These are phyloP conservation scores for Rhineura floridana DNA, from an alignment of 2,113 vertebrate species.

Conservation along the genomic window DNA sequence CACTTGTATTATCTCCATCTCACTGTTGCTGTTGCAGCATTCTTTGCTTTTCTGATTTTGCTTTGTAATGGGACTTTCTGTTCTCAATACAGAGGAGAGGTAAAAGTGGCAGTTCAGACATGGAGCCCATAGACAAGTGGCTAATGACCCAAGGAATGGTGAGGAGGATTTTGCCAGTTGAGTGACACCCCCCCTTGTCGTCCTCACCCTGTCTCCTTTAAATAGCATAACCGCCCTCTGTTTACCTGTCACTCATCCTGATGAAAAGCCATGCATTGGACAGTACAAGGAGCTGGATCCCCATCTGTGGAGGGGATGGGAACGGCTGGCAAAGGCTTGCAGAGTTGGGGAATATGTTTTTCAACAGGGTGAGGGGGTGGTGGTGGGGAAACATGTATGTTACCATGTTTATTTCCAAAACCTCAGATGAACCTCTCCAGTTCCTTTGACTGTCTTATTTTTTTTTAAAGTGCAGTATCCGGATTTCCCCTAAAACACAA, in stretches of 20 bases:
- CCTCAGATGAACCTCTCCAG: constrained; percentile 36
- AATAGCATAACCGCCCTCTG: constrained; percentile 62
- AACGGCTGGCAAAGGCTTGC: background rate
- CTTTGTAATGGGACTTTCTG: constrained; percentile 76
- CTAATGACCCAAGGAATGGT: constrained; percentile 99
- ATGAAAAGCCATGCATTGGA: constrained; percentile 66
- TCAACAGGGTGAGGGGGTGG: background rate
- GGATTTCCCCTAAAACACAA: constrained; percentile 73
- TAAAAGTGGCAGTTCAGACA: constrained; percentile 90
- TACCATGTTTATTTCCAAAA: constrained; percentile 7
- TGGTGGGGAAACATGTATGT: too few relatives aligned
- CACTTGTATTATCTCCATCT: constrained; percentile 53
- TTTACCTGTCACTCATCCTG: constrained; percentile 66
- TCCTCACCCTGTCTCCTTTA: constrained; percentile 54
- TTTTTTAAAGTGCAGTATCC: constrained; percentile 72
- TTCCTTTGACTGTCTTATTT: constrained; percentile 73
- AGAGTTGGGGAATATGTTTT: background rate
- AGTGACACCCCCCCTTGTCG: constrained; percentile 63
- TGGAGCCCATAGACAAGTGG: constrained; percentile 99
- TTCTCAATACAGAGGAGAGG: constrained; percentile 91
- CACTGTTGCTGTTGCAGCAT: constrained; percentile 75
- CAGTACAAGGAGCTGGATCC: constrained; percentile 70
- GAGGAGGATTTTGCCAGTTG: constrained; percentile 90
- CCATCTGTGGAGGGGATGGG: constrained; percentile 34
- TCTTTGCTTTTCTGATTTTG: background rate